Conservation (phyloP, 2,113 vertebrate genomes). For the Pachyramphus minor region DNA sequence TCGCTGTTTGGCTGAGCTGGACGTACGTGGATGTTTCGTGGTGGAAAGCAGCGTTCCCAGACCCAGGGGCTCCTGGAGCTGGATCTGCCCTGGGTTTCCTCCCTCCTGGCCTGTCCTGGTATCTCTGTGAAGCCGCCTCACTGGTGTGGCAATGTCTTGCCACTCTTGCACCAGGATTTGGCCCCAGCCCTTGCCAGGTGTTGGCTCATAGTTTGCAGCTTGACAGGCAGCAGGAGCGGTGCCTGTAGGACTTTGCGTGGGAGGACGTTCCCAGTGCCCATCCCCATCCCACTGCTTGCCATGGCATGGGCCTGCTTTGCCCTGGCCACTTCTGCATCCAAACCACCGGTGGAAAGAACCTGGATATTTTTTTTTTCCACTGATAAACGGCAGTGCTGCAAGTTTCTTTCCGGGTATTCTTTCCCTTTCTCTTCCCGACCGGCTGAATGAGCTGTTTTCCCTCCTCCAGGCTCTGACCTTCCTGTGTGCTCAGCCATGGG, state of each 20-base stretch:
- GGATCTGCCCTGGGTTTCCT: background rate
- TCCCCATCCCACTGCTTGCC: fast-evolving
- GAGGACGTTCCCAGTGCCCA: background rate
- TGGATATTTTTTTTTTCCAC: background rate
- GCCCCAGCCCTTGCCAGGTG: slow-evolving; percentile 5
- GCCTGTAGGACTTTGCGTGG: background rate
- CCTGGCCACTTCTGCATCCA: background rate
- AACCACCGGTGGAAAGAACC: background rate
- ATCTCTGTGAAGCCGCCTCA: background rate
- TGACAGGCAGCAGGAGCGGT: background rate
- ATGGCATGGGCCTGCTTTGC: fast-evolving
- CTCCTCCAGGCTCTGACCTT: slow-evolving; percentile 28
- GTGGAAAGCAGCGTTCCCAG: background rate
- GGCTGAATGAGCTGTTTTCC: background rate
- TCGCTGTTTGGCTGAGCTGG: background rate
- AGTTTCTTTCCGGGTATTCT: slow-evolving; percentile 57
- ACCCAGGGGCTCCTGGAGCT: background rate
- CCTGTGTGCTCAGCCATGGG: background rate
- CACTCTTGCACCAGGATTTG: slow-evolving; percentile 10
- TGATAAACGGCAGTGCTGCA: background rate
- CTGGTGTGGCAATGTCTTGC: slow-evolving; percentile 23
- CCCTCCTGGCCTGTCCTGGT: background rate
- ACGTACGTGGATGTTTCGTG: background rate
- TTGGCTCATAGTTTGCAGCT: background rate
- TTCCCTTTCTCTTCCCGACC: background rate